phyloP scores from a whole-genome alignment of 2,888 invertebrate species.

The Pristionchus mayeri region DNA sequence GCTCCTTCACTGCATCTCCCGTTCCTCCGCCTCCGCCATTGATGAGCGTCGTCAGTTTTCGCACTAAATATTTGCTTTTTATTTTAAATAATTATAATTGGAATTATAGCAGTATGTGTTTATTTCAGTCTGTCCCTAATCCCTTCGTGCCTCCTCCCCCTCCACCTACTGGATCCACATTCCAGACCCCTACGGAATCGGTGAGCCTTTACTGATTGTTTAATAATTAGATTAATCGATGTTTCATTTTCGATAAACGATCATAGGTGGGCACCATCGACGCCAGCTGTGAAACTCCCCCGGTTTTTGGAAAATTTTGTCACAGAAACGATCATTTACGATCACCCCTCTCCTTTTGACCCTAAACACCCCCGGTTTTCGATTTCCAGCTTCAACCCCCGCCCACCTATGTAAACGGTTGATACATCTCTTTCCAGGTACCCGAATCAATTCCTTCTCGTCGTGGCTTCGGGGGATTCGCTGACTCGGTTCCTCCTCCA shows the following conservation, averaged over 20 bases:
- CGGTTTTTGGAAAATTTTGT: too few species aligned
- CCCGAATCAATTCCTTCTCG: not conserved
- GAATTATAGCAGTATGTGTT: not conserved
- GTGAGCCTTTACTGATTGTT: not conserved
- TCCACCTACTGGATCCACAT: slow-evolving; percentile 22
- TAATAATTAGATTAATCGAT: too few species aligned
- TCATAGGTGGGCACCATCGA: too few species aligned
- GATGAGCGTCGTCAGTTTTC: not conserved
- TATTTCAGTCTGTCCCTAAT: not conserved
- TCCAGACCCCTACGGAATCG: slow-evolving; percentile 8
- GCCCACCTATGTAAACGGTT: too few species aligned
- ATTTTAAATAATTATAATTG: not conserved
- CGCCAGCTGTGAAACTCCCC: too few species aligned
- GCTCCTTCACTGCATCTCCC: not conserved
- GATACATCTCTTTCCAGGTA: not conserved
- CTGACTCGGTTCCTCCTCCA: slow-evolving; percentile 42
- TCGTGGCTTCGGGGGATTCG: slow-evolving; percentile 46
- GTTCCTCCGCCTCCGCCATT: slow-evolving; percentile 16
- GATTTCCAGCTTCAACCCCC: too few species aligned
- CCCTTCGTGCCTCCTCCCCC: slow-evolving; percentile 10
- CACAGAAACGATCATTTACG: too few species aligned
- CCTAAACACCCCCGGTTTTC: too few species aligned
- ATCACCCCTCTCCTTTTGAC: too few species aligned
- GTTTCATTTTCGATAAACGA: too few species aligned
- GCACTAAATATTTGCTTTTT: not conserved